Evolutionary conservation across 1,140 invertebrate genomes (phyloP).

Genomic region (Hormaphis cornu): DNA sequence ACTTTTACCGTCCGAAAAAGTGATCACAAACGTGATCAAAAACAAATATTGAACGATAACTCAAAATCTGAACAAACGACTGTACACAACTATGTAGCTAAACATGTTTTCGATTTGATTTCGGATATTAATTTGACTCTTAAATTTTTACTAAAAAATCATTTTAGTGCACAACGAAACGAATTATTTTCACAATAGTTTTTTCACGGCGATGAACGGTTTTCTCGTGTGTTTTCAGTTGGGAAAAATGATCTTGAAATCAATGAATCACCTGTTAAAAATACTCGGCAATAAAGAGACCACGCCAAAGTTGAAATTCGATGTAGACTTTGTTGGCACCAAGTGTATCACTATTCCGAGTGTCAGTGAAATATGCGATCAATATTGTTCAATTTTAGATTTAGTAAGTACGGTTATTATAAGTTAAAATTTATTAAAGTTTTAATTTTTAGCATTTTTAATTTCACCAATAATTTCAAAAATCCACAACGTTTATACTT

Average conservation of each 20-base stretch:
- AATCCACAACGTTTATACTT: too few species aligned
- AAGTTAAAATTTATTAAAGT: not conserved
- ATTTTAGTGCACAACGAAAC: too few species aligned
- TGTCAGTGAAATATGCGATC: constrained; percentile 40
- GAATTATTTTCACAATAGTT: not conserved
- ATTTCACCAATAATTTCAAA: not conserved
- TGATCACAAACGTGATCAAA: too few species aligned
- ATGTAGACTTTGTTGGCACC: constrained; percentile 42
- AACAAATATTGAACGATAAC: too few species aligned
- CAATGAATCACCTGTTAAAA: constrained; percentile 46
- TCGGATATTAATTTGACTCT: too few species aligned
- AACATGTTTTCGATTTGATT: too few species aligned
- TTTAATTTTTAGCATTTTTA: not conserved
- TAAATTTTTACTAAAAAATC: too few species aligned
- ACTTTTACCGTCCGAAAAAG: too few species aligned
- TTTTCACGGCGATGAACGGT: not conserved
- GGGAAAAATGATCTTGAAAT: constrained; percentile 42
- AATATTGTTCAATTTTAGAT: constrained; percentile 16
- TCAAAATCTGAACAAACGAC: too few species aligned
- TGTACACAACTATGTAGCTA: too few species aligned
- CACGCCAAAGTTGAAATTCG: constrained; percentile 48
- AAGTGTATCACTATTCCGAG: constrained; percentile 42
- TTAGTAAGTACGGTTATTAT: constrained; percentile 30
- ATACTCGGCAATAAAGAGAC: constrained; percentile 41
- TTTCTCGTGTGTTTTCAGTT: not conserved